Evolutionary conservation across 35 echinoderm and acorn worm genomes (phyloP), one percentile per base, ranked within the genome.

Genomic region (Ophiothrix spiculata): DNA sequence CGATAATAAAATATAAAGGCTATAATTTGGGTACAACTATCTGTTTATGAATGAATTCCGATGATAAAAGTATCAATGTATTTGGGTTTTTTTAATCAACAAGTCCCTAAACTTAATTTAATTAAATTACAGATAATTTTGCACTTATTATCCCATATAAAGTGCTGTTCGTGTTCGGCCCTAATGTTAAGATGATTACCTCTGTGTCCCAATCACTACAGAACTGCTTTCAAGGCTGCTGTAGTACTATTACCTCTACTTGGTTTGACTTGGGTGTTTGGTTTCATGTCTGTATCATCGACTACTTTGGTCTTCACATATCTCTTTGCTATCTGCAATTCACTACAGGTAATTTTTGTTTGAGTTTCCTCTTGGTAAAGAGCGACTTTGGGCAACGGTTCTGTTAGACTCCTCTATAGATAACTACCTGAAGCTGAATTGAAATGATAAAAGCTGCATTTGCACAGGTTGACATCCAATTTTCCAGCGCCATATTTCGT

Each of bases 311-410:
- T 93, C 54, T 93, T 97, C 84, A 93, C 93, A 35, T 97, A 97
- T 40, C 56, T 97, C 11, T 97, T 97, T 41, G 91, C 93, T 63
- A 88, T 97, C 29, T 86, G 87, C 73, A 97, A 97, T 80, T 93
- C 95, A 34, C 79, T 97, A 15, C 95, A 97, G 88, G 87, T 89
- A 39, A 29, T 12, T 17, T 14, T 33, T 46, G 35, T 46, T 10
- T 28, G 16, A 39, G 1, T 10, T 82, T 45, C 14, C 25, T 29
- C 0, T 28, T 3, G 25, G 29, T 15, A 16, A 21, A 17, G 33
- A 80, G 23, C 13, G 17, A 17, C 4, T 33, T 19, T 2, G n/a
- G n/a, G n/a, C n/a, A n/a, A n/a, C n/a, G n/a, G n/a, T n/a, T n/a
- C n/a, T 63, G 14, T 14, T 63, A 63, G 56, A 63, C 14, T 63